Evolutionary conservation across 2,797 vertebrate species (phyloP), one percentile per base, ranked within the genome.

Genomic region (Cyclopterus lumpus): DNA sequence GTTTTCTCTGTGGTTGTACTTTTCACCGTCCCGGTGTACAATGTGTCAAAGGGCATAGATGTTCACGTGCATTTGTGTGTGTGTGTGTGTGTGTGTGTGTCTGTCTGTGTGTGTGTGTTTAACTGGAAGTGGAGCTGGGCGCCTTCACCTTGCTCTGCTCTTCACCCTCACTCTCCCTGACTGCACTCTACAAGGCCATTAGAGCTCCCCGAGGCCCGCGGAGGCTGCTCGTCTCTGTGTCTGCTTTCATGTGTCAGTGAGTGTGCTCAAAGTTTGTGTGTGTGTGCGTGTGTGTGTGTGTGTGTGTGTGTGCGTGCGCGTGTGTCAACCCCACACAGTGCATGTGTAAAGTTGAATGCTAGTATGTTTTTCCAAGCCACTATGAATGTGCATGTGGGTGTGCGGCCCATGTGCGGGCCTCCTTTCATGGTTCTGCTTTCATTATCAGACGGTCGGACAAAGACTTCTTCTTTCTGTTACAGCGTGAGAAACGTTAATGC

Each of bases 91-190:
- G 24, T 18, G n/a, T 34, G 55, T 26, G 36, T 44, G 53, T 30
- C 36, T 61, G 36, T 60, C 64, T 60, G 64, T 61, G 40, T 75
- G 66, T 82, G 80, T 84, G 82, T 86, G 83, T 89, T 88, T 85
- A 81, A 84, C 65, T 78, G 80, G 79, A 82, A 89, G 89, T 78
- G 77, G 81, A 87, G 88, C 80, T 83, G 80, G 77, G 80, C 53
- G 76, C 83, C 91, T 93, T 94, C 93, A 94, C 93, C 94, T 94
- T 94, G 92, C 93, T 91, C 89, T 90, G 93, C 90, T 93, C 92
- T 94, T 94, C 94, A 92, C 92, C 93, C 91, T 82, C 88, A 87
- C 89, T 90, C 92, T 92, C 87, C 81, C 91, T 89, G 85, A 91
- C 88, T 88, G 86, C 90, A 89, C 93, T 90, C 89, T 91, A 89